Evolutionary conservation across 2,113 vertebrate species (phyloP).

Genomic region (Pelusios castaneus): DNA sequence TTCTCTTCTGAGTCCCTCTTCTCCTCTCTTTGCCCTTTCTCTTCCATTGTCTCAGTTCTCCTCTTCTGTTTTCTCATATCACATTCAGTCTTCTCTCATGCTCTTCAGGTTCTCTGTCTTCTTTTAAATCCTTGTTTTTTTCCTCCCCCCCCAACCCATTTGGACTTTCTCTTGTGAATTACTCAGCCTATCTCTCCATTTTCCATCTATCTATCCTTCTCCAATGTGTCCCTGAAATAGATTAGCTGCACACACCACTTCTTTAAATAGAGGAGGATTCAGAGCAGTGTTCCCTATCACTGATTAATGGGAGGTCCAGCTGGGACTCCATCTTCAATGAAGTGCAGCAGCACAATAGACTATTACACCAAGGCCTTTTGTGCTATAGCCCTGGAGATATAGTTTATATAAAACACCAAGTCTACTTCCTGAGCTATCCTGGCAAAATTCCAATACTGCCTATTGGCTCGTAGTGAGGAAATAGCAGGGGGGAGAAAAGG

Average conservation of each 20-base stretch:
- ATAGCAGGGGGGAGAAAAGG: not conserved
- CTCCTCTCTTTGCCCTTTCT: not conserved
- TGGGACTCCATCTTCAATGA: not conserved
- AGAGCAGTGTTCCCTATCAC: not conserved
- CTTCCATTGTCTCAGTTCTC: not conserved
- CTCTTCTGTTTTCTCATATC: not conserved
- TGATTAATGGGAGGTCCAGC: slow-evolving; percentile 32
- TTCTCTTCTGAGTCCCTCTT: not conserved
- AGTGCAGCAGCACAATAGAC: not conserved
- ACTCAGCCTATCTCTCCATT: slow-evolving; percentile 27
- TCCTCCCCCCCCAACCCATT: not conserved
- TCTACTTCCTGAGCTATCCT: not conserved
- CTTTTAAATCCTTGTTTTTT: not conserved
- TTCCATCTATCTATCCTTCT: not conserved
- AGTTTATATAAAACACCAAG: not conserved
- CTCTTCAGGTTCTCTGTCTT: not conserved
- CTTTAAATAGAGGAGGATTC: slow-evolving; percentile 1
- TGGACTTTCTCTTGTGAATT: not conserved
- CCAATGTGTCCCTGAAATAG: slow-evolving; percentile 27
- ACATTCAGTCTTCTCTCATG: not conserved
- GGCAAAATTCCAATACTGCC: not conserved
- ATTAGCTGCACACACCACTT: slow-evolving; percentile 17
- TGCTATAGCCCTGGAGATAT: not conserved
- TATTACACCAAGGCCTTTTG: not conserved
- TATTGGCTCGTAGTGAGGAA: not conserved